Conservation (phyloP, 37 sponge, comb jelly and placozoan species). For the Halichondria panicea region DNA sequence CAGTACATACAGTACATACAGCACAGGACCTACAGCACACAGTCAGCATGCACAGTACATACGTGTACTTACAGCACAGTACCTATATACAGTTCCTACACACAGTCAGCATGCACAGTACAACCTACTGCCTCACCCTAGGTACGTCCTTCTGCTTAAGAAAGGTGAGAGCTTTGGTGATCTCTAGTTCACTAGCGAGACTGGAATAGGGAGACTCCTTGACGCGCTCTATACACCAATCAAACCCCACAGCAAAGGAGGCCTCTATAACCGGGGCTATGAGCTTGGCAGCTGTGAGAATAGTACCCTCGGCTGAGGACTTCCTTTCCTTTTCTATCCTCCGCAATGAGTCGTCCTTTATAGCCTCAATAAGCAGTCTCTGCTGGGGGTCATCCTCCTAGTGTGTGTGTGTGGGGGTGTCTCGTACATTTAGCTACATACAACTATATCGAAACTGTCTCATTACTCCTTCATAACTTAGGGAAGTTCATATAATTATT, state of each 20-base stretch:
- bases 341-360: slow-evolving; percentile 87
- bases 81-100: too few relatives aligned
- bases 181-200: slow-evolving; percentile 93
- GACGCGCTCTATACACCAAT: slow-evolving; percentile 97
- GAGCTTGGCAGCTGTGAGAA: slow-evolving; percentile 93
- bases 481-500: too few relatives aligned
- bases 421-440: neutral
- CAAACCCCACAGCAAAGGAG: slow-evolving; percentile 92
- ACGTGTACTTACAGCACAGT: too few relatives aligned
- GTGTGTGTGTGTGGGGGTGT: slow-evolving; percentile 3
- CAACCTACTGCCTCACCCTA: slow-evolving; percentile 15
- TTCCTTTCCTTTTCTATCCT: slow-evolving; percentile 77
- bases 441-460: too few relatives aligned
- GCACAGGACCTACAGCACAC: too few relatives aligned
- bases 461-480: too few relatives aligned
- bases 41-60: neutral
- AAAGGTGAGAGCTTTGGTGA: slow-evolving; percentile 90
- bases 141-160: slow-evolving; percentile 87
- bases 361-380: slow-evolving; percentile 84
- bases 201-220: slow-evolving; percentile 75
- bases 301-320: slow-evolving; percentile 75
- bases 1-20: too few relatives aligned
- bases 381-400: slow-evolving; percentile 89
- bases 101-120: neutral
- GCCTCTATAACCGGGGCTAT: slow-evolving; percentile 91